phyloP scores from a whole-genome alignment of 2,797 vertebrate genomes.

The Eleutherodactylus coqui region DNA sequence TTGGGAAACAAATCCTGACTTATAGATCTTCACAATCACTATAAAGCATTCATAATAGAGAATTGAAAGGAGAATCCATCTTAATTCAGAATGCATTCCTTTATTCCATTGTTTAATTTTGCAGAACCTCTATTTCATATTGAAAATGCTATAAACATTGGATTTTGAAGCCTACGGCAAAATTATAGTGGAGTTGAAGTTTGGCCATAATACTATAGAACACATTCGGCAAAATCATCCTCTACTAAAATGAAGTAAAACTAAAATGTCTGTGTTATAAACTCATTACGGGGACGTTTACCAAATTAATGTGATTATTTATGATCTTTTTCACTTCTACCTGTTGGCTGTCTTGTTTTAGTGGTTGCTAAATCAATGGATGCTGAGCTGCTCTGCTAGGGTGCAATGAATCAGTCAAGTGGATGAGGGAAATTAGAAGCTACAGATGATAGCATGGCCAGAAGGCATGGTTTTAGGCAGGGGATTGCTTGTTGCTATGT shows the following conservation, averaged over 20 bases:
- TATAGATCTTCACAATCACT: not conserved
- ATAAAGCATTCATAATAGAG: not conserved
- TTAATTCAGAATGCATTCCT: not conserved
- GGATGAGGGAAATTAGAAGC: not conserved
- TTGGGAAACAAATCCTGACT: not conserved
- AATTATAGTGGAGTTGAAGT: not conserved
- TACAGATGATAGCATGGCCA: not conserved
- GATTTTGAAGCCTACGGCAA: not conserved
- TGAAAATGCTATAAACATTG: not conserved
- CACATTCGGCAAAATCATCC: not conserved
- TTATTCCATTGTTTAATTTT: constrained; percentile 7
- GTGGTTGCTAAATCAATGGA: not conserved
- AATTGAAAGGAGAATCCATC: not conserved
- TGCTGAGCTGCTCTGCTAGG: not conserved
- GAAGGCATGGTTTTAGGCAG: not conserved
- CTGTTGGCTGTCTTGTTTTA: not conserved
- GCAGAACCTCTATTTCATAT: not conserved
- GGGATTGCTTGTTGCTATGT: too few species aligned
- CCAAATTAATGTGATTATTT: too few species aligned
- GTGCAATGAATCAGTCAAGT: not conserved
- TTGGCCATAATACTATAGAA: not conserved
- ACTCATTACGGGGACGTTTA: not conserved
- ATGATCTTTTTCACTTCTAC: too few species aligned
- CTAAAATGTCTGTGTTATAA: not conserved
- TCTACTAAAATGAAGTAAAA: not conserved